phyloP scores from a whole-genome alignment of 2,113 vertebrate species.

The Panthera uncia region DNA sequence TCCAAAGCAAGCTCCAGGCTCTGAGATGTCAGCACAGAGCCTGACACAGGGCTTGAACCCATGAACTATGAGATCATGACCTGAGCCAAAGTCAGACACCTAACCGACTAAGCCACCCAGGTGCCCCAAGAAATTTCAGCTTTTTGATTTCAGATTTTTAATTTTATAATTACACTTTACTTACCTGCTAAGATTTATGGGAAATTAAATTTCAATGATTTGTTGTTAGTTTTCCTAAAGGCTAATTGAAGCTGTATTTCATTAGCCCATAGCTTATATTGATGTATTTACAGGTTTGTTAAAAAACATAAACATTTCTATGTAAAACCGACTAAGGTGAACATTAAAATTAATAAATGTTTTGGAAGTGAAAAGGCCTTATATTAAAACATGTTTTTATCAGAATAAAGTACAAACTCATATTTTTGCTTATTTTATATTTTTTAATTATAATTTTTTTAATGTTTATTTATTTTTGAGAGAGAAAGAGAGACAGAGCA shows the following conservation, averaged over 20 bases:
- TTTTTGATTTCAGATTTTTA: constrained; percentile 60
- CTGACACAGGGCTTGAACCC: no score
- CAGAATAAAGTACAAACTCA: neutral
- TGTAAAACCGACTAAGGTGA: neutral
- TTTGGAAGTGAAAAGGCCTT: constrained; percentile 8
- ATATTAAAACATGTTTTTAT: neutral
- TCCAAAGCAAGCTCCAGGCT: no score
- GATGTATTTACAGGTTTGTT: neutral
- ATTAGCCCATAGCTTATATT: neutral
- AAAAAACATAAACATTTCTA: constrained; percentile 34
- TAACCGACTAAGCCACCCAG: no score
- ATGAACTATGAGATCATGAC: no score
- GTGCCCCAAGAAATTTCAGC: constrained; percentile 3
- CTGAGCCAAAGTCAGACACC: no score
- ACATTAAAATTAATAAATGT: constrained; percentile 35
- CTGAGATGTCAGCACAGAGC: no score
- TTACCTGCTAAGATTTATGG: constrained; percentile 28
- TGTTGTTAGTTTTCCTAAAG: neutral
- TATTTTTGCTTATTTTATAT: neutral
- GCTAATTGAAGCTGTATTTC: constrained; percentile 35
- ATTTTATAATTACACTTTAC: constrained; percentile 57
- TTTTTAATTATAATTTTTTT: no score
- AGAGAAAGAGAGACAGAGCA: no score
- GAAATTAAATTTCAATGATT: constrained; percentile 15
- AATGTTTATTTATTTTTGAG: no score